phyloP scores from a whole-genome alignment of 2,888 invertebrate species.

The Heteromurus nitidus region DNA sequence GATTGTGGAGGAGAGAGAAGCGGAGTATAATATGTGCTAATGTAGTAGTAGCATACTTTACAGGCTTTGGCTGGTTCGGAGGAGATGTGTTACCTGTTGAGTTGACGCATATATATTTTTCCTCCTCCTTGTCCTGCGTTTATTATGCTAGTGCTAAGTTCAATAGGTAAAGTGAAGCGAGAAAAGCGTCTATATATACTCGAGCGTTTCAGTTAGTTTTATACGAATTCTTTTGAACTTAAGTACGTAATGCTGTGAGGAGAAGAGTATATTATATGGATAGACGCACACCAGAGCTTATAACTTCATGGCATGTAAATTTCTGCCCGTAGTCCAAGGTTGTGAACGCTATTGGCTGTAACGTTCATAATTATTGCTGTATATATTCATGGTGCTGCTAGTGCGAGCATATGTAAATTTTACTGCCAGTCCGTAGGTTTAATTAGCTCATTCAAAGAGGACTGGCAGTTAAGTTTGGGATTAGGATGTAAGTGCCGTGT shows the following conservation, averaged over 20 bases:
- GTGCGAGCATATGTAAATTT: constrained; percentile 59
- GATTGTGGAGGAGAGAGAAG: background rate
- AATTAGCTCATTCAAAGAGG: constrained; percentile 64
- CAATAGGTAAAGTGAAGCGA: background rate
- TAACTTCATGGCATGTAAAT: constrained; percentile 55
- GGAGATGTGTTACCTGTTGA: constrained; percentile 63
- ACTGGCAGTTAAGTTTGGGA: constrained; percentile 59
- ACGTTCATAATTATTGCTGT: constrained; percentile 51
- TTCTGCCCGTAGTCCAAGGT: constrained; percentile 60
- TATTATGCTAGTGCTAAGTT: background rate
- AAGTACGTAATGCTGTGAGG: background rate
- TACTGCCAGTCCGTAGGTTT: constrained; percentile 66
- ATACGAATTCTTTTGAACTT: too few species aligned
- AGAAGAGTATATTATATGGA: background rate
- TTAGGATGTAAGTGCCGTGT: constrained; percentile 7
- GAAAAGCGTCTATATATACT: background rate
- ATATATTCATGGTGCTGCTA: constrained; percentile 58
- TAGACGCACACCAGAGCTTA: background rate
- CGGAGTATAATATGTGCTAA: constrained; percentile 8
- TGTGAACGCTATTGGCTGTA: constrained; percentile 56
- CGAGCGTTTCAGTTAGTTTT: background rate
- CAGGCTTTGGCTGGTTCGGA: constrained; percentile 1
- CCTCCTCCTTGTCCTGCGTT: background rate
- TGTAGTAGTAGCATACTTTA: background rate
- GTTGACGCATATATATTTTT: constrained; percentile 46